These are phyloP conservation scores for Microtus montanus DNA, from an alignment of 2,113 vertebrate genomes.

Conservation along the genomic window DNA sequence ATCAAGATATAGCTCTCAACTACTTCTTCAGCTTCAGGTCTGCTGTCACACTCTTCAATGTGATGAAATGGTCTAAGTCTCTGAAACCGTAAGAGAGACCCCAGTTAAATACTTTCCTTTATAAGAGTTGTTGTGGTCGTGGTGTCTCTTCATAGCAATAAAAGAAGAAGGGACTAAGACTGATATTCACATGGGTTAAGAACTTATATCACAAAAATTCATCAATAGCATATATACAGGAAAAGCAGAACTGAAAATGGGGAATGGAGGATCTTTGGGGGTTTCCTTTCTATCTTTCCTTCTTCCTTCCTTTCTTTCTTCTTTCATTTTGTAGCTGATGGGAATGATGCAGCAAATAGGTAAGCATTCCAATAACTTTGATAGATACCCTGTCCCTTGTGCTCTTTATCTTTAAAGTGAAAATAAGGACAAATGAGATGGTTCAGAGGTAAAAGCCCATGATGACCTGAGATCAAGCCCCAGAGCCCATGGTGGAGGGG, in stretches of 20 bases:
- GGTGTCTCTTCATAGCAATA: no score
- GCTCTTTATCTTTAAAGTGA: background rate
- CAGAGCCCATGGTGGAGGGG: background rate
- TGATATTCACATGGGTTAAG: background rate
- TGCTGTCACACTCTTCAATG: no score
- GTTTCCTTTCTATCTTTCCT: background rate
- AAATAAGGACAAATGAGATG: background rate
- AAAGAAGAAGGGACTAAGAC: no score
- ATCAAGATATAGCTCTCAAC: no score
- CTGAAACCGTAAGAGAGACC: no score
- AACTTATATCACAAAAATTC: background rate
- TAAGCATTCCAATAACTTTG: background rate
- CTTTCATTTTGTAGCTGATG: background rate
- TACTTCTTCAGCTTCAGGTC: no score
- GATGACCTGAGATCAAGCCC: background rate
- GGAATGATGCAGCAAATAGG: background rate
- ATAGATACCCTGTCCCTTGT: background rate
- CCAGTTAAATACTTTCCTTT: no score
- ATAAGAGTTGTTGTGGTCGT: no score
- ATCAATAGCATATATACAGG: background rate
- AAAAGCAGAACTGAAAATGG: background rate
- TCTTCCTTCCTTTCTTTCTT: no score
- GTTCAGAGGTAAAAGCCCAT: background rate
- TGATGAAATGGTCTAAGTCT: no score
- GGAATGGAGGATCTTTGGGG: background rate